Conservation (phyloP, 2,888 invertebrate genomes). For the Melanchra persicariae region DNA sequence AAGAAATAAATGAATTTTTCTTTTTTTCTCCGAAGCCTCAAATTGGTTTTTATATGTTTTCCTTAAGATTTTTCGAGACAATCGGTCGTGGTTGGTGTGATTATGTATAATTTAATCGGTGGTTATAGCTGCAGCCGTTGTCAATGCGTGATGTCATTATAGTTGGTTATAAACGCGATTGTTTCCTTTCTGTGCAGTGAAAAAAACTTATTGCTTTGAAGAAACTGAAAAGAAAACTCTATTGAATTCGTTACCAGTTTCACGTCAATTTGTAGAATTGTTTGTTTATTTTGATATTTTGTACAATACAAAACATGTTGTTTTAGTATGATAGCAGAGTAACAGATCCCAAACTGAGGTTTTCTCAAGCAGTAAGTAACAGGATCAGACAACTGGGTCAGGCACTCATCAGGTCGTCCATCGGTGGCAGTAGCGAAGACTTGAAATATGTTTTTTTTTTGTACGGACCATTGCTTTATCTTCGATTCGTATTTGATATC, state of each 20-base stretch:
- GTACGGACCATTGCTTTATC: no score
- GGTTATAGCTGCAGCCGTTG: slow-evolving; percentile 72
- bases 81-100: slow-evolving; percentile 72
- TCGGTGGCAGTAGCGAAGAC: no score
- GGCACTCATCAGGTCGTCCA: no score
- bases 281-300: background rate
- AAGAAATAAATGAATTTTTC: slow-evolving; percentile 86
- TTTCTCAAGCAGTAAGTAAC: no score
- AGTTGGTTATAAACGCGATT: slow-evolving; percentile 51
- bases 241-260: background rate
- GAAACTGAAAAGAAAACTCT: background rate
- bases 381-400: no score
- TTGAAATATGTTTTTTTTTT: no score
- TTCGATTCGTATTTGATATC: no score
- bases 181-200: slow-evolving; percentile 48
- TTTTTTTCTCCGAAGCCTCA: slow-evolving; percentile 73
- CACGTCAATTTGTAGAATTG: background rate
- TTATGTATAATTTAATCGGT: slow-evolving; percentile 80
- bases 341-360: no score
- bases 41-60: slow-evolving; percentile 86
- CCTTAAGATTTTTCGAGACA: slow-evolving; percentile 75
- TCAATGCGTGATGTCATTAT: slow-evolving; percentile 77
- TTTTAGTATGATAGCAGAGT: no score
- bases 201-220: no score
- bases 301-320: background rate